These are phyloP conservation scores for Halyomorpha halys DNA, from an alignment of 1,140 invertebrate genomes.

Conservation along the genomic window DNA sequence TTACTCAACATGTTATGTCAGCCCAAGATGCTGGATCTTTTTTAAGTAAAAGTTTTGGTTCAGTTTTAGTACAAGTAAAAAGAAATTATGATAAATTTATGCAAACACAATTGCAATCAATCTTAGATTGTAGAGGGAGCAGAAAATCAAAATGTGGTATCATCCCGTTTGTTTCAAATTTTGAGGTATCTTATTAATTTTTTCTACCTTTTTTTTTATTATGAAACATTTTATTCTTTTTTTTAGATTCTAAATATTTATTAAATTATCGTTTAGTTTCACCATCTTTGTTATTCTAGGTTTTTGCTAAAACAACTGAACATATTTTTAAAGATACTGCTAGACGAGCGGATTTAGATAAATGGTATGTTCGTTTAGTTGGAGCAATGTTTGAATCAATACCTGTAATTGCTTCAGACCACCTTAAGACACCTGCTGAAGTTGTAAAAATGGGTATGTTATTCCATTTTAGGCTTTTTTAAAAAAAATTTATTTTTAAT, in stretches of 20 bases:
- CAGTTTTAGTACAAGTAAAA: slow-evolving; percentile 84
- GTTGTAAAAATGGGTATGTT: slow-evolving; percentile 80
- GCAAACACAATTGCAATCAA: slow-evolving; percentile 70
- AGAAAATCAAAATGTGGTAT: slow-evolving; percentile 81
- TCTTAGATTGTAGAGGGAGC: slow-evolving; percentile 63
- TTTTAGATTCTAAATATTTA: too few species aligned
- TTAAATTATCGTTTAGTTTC: too few species aligned
- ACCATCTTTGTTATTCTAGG: slow-evolving; percentile 42
- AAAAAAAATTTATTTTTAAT: not conserved
- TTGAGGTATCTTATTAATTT: slow-evolving; percentile 46
- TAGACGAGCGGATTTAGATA: slow-evolving; percentile 87
- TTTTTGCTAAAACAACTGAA: slow-evolving; percentile 79
- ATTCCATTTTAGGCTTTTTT: slow-evolving; percentile 5
- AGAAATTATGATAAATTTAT: slow-evolving; percentile 89
- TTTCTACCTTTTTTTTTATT: not conserved
- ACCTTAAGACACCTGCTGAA: slow-evolving; percentile 86
- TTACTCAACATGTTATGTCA: slow-evolving; percentile 82
- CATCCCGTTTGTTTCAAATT: slow-evolving; percentile 81
- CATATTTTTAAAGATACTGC: slow-evolving; percentile 77
- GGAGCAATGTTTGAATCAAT: slow-evolving; percentile 80
- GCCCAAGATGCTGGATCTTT: slow-evolving; percentile 86
- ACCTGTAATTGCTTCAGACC: slow-evolving; percentile 65
- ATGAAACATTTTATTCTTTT: not conserved
- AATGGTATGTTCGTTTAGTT: slow-evolving; percentile 83
- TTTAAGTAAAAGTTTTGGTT: slow-evolving; percentile 80